These are phyloP conservation scores for Engystomops pustulosus DNA, from an alignment of 2,113 vertebrate species.

Conservation along the genomic window DNA sequence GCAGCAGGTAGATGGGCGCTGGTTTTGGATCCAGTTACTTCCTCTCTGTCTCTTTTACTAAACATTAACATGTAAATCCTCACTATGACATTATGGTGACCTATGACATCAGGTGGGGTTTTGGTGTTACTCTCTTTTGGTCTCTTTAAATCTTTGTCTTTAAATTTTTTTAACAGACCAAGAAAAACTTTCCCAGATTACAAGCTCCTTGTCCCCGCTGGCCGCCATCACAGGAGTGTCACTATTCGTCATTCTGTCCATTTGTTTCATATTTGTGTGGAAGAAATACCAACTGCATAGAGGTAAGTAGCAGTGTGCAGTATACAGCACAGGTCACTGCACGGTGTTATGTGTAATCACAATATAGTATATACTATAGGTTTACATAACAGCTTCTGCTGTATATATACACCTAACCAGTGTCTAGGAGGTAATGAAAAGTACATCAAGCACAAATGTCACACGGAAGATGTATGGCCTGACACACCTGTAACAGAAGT, in stretches of 20 bases:
- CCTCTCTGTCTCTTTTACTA: neutral
- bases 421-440: no score
- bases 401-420: no score
- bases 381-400: no score
- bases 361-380: no score
- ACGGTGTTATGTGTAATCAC: no score
- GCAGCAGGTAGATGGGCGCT: neutral
- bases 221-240: slow-evolving; percentile 79
- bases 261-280: slow-evolving; percentile 75
- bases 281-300: slow-evolving; percentile 75
- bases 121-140: neutral
- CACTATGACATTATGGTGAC: no score
- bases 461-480: no score
- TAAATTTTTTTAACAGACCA: slow-evolving; percentile 69
- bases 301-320: slow-evolving; percentile 67
- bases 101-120: no score
- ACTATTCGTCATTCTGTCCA: slow-evolving; percentile 75
- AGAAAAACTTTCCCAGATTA: slow-evolving; percentile 74
- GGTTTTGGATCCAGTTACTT: neutral
- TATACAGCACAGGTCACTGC: neutral
- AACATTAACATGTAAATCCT: no score
- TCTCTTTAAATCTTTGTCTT: neutral
- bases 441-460: no score
- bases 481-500: no score
- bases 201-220: slow-evolving; percentile 75